A percentile compares a stretch with the other conserved stretches of the same genome.
Conservation (phyloP, 2,888 invertebrate genomes). For the Sinotaia quadrata region DNA sequence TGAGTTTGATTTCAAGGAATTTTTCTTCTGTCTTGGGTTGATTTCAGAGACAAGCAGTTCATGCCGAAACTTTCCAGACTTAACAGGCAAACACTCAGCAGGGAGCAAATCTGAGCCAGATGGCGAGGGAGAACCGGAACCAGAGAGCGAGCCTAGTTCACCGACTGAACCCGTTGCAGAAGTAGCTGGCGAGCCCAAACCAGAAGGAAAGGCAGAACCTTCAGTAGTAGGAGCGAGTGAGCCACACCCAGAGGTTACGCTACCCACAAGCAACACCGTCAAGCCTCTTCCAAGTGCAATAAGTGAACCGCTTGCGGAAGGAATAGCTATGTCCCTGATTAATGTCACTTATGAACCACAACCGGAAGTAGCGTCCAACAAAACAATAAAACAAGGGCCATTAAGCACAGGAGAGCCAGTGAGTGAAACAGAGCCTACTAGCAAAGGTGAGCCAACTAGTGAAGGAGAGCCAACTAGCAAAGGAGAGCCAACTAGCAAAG, state of each 20-base stretch:
- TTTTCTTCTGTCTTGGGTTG: too few relatives aligned
- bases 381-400: too few relatives aligned
- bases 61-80: conserved; percentile 14
- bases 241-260: conserved; percentile 26
- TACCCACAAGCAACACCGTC: conserved; percentile 21
- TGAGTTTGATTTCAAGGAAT: too few relatives aligned
- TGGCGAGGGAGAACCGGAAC: neutral
- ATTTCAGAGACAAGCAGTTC: conserved; percentile 10
- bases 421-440: neutral
- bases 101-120: conserved; percentile 47
- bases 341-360: too few relatives aligned
- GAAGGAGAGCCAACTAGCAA: neutral
- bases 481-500: neutral
- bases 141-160: conserved; percentile 18
- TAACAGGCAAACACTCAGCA: conserved; percentile 43
- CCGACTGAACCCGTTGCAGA: conserved; percentile 67
- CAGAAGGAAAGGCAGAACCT: conserved; percentile 61
- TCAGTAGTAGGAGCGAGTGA: neutral
- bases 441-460: neutral
- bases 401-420: too few relatives aligned
- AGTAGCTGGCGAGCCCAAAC: conserved; percentile 58
- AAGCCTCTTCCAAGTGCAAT: conserved; percentile 52
- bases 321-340: conserved; percentile 18
- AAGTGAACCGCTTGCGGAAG: conserved; percentile 63
- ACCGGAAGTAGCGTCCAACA: too few relatives aligned